Conservation (phyloP, 2,797 vertebrate species). For the Danio aesculapii region DNA sequence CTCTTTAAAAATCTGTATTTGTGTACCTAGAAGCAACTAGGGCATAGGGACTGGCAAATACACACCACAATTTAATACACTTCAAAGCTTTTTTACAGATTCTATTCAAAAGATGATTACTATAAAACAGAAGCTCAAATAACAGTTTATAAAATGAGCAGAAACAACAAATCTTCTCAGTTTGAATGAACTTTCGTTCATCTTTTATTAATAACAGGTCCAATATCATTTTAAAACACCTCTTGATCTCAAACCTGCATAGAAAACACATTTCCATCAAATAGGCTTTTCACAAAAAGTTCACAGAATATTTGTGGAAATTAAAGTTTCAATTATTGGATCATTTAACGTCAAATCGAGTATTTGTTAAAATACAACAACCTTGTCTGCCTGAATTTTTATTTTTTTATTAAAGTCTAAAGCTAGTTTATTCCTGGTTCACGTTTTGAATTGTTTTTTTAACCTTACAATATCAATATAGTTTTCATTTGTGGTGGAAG, state of each 20-base stretch:
- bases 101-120: background rate
- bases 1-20: background rate
- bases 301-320: too few species aligned
- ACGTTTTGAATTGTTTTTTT: too few species aligned
- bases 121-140: background rate
- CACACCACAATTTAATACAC: background rate
- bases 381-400: too few species aligned
- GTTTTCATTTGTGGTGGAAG: too few species aligned
- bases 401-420: too few species aligned
- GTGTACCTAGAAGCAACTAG: background rate
- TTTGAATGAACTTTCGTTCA: background rate
- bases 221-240: background rate
- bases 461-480: too few species aligned
- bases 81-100: background rate
- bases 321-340: too few species aligned
- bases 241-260: background rate
- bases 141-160: background rate
- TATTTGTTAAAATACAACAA: too few species aligned
- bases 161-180: background rate
- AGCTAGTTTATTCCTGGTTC: too few species aligned
- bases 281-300: background rate
- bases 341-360: too few species aligned
- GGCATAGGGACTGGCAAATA: background rate
- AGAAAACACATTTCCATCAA: background rate
- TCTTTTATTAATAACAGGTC: constrained; percentile 8